These are phyloP conservation scores for Melanchra persicariae DNA, from an alignment of 2,888 invertebrate genomes.

Conservation along the genomic window DNA sequence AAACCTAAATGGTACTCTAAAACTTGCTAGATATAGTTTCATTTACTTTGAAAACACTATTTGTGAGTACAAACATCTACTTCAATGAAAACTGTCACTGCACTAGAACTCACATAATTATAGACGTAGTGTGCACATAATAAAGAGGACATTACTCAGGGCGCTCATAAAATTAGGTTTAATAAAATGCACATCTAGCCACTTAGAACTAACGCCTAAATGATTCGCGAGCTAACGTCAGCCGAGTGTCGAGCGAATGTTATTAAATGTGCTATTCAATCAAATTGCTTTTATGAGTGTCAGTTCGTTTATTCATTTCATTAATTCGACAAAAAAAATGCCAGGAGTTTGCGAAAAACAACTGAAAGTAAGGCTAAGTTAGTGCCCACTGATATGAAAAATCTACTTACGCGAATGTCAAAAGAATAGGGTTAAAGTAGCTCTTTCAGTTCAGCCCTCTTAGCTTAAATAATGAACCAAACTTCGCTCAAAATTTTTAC, in stretches of 20 bases:
- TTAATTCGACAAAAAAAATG: not conserved
- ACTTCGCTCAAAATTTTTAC: too few relatives aligned
- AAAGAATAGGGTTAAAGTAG: not conserved
- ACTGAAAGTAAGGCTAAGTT: not conserved
- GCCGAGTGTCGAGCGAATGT: slow-evolving; percentile 24
- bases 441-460: not conserved
- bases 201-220: slow-evolving; percentile 60
- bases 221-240: slow-evolving; percentile 51
- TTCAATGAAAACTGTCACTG: not conserved
- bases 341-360: too few relatives aligned
- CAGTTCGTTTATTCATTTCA: not conserved
- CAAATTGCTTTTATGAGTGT: slow-evolving; percentile 6
- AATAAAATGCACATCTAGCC: slow-evolving; percentile 67
- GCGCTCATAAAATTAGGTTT: slow-evolving; percentile 63
- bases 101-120: slow-evolving; percentile 27
- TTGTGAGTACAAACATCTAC: not conserved
- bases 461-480: too few relatives aligned
- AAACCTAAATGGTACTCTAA: not conserved
- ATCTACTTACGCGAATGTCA: not conserved
- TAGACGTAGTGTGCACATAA: slow-evolving; percentile 15
- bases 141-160: slow-evolving; percentile 50
- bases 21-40: too few relatives aligned
- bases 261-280: slow-evolving; percentile 34
- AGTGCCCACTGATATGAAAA: not conserved
- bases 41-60: not conserved